phyloP scores from a whole-genome alignment of 2,797 vertebrate species.

The Nasua narica region DNA sequence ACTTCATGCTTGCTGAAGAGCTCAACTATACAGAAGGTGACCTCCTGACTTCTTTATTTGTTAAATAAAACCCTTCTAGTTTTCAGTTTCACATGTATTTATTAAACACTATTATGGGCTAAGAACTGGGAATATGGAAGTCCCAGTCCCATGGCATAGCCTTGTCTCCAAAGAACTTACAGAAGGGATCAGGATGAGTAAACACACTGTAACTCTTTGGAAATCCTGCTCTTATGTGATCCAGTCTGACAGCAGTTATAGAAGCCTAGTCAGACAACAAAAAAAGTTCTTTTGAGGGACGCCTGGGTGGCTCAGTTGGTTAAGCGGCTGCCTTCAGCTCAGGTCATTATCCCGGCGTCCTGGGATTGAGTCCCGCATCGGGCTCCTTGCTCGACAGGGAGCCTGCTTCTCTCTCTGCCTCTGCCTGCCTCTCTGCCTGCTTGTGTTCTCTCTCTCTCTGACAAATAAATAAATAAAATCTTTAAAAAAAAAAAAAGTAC shows the following conservation, averaged over 20 bases:
- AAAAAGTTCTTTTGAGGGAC: not conserved
- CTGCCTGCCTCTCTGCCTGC: too few relatives aligned
- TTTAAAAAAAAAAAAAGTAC: not conserved
- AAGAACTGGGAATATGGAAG: not conserved
- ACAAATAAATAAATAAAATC: too few relatives aligned
- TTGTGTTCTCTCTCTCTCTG: too few relatives aligned
- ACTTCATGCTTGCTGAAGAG: not conserved
- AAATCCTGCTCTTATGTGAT: not conserved
- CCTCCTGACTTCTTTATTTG: not conserved
- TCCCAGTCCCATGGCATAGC: not conserved
- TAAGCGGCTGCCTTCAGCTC: too few relatives aligned
- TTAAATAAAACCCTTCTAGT: not conserved
- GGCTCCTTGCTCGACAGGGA: too few relatives aligned
- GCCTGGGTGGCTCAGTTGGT: too few relatives aligned
- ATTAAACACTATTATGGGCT: not conserved
- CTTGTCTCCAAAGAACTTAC: not conserved
- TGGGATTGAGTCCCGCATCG: too few relatives aligned
- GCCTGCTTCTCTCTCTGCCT: too few relatives aligned
- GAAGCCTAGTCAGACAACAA: not conserved
- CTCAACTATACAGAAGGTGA: not conserved
- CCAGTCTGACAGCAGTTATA: not conserved
- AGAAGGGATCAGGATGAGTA: not conserved
- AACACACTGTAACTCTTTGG: not conserved
- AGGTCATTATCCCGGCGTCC: too few relatives aligned
- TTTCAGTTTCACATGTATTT: not conserved